These are phyloP conservation scores for Cosmia pyralina DNA, from an alignment of 2,888 invertebrate genomes.

Conservation along the genomic window DNA sequence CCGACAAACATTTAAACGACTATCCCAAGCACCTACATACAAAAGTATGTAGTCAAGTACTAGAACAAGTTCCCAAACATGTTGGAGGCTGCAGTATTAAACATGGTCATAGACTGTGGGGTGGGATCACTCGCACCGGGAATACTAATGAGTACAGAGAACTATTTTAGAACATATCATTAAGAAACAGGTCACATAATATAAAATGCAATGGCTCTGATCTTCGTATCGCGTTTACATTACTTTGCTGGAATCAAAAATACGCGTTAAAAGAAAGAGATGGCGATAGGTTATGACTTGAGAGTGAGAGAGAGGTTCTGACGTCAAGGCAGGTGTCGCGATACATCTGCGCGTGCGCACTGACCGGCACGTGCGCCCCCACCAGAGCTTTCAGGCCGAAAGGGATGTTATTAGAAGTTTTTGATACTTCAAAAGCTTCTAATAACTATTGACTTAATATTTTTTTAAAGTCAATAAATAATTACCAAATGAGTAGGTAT, in stretches of 20 bases:
- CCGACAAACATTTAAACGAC: slow-evolving; percentile 70
- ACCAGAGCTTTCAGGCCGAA: slow-evolving; percentile 76
- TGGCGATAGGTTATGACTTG: slow-evolving; percentile 66
- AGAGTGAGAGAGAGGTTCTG: slow-evolving; percentile 77
- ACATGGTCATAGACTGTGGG: slow-evolving; percentile 80
- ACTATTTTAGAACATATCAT: slow-evolving; percentile 85
- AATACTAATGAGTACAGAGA: slow-evolving; percentile 84
- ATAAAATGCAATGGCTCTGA: slow-evolving; percentile 81
- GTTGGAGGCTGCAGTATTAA: slow-evolving; percentile 74
- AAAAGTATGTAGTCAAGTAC: slow-evolving; percentile 66
- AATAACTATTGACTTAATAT: too few species aligned
- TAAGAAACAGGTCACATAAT: slow-evolving; percentile 88
- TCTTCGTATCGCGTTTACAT: slow-evolving; percentile 74
- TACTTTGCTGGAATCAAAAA: slow-evolving; percentile 85
- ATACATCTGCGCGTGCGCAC: slow-evolving; percentile 87
- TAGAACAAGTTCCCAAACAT: slow-evolving; percentile 80
- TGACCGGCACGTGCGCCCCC: slow-evolving; percentile 86
- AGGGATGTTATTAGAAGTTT: slow-evolving; percentile 50
- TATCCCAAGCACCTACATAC: slow-evolving; percentile 71
- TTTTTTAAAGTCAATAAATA: background rate
- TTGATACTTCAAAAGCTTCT: too few species aligned
- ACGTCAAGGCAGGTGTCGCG: slow-evolving; percentile 85
- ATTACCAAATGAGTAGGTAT: background rate
- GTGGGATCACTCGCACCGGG: slow-evolving; percentile 73
- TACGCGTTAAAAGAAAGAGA: slow-evolving; percentile 76